phyloP scores from a whole-genome alignment of 2,113 vertebrate genomes.

The Toxotes chatareus region DNA sequence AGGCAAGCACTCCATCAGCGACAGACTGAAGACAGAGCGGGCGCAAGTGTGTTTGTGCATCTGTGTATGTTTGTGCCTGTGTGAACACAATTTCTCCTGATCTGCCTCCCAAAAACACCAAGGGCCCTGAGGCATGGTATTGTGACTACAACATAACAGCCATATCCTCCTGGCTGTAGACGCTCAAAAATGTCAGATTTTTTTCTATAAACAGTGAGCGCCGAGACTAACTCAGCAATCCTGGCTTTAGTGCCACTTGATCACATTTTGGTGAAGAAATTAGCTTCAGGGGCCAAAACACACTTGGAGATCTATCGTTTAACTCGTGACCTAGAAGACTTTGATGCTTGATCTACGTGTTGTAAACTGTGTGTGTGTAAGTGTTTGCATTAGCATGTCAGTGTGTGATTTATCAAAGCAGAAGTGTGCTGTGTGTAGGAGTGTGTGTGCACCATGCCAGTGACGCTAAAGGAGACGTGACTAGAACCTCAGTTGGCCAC shows the following conservation, averaged over 20 bases:
- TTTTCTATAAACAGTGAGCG: background rate
- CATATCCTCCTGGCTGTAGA: background rate
- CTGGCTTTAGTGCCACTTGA: constrained; percentile 28
- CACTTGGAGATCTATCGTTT: constrained; percentile 29
- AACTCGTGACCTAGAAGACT: constrained; percentile 44
- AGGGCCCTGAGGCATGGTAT: background rate
- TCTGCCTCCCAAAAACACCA: constrained; percentile 12
- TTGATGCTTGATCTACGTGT: background rate
- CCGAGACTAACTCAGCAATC: constrained; percentile 6
- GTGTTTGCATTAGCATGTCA: constrained; percentile 23
- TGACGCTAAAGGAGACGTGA: constrained; percentile 57
- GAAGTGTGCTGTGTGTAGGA: constrained; percentile 13
- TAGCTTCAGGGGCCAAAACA: constrained; percentile 17
- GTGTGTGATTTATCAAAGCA: constrained; percentile 14
- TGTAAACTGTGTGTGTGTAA: constrained; percentile 9
- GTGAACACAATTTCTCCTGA: constrained; percentile 31
- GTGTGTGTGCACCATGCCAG: constrained; percentile 15
- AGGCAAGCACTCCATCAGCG: constrained; percentile 56
- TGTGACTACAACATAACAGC: constrained; percentile 5
- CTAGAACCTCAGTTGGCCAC: constrained; percentile 62
- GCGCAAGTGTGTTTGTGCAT: constrained; percentile 11
- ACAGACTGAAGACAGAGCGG: constrained; percentile 18
- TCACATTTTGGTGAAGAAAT: constrained; percentile 29
- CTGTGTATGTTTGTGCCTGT: constrained; percentile 12
- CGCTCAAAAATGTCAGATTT: background rate